Percentiles rank a stretch among this genome's conserved stretches.
These are phyloP conservation scores for Drosophila mettleri DNA, from an alignment of 2,888 invertebrate species.

Conservation along the genomic window DNA sequence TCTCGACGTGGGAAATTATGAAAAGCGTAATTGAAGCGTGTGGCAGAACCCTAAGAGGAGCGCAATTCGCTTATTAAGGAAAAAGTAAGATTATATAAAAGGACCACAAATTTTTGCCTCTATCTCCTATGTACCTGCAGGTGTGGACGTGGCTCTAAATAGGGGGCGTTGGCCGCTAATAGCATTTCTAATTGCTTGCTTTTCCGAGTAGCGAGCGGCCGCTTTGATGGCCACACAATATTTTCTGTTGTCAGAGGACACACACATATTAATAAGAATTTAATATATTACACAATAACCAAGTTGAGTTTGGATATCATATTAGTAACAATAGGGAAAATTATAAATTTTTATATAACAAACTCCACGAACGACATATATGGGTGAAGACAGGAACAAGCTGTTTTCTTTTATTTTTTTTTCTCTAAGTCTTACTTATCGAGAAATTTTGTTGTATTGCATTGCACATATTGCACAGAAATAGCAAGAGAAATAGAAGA, in stretches of 20 bases:
- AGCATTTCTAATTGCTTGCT: slow-evolving; percentile 64
- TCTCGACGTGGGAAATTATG: slow-evolving; percentile 74
- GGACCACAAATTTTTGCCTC: neutral
- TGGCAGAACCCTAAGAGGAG: slow-evolving; percentile 11
- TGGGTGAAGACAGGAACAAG: too few relatives aligned
- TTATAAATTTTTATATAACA: neutral
- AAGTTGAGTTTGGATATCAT: neutral
- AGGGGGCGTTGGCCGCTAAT: slow-evolving; percentile 64
- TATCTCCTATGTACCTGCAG: slow-evolving; percentile 42
- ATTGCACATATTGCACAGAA: too few relatives aligned
- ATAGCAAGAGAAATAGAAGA: too few relatives aligned
- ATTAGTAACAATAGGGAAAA: neutral
- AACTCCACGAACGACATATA: too few relatives aligned
- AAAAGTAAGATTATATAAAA: slow-evolving; percentile 3
- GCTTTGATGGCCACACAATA: slow-evolving; percentile 52
- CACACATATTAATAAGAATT: slow-evolving; percentile 20
- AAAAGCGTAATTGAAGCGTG: slow-evolving; percentile 72
- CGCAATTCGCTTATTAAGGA: slow-evolving; percentile 41
- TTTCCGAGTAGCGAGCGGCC: slow-evolving; percentile 48
- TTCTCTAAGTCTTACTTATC: too few relatives aligned
- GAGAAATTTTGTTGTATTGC: too few relatives aligned
- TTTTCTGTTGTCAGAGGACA: slow-evolving; percentile 37
- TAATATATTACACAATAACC: neutral
- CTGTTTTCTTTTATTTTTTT: too few relatives aligned
- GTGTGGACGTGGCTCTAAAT: slow-evolving; percentile 28